Evolutionary conservation across 2,888 invertebrate genomes (phyloP).

Genomic region (Drosophila anomelani): DNA sequence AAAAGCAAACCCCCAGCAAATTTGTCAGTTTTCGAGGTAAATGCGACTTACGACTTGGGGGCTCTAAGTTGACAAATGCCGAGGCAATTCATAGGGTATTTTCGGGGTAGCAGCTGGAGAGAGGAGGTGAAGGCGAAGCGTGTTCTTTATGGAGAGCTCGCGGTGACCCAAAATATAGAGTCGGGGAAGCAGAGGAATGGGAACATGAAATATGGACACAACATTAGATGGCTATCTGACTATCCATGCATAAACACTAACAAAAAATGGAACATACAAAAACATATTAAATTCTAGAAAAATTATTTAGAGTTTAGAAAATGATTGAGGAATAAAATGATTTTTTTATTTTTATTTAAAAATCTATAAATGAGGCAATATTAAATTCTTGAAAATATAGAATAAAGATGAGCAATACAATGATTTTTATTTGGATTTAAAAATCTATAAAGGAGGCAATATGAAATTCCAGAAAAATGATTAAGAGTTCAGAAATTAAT

Average conservation of each 20-base stretch:
- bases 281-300: no score
- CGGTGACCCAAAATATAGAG: constrained; percentile 32
- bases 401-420: not conserved
- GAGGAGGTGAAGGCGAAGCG: not conserved
- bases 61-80: constrained; percentile 37
- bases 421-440: not conserved
- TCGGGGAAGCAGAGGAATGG: constrained; percentile 25
- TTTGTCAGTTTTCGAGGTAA: constrained; percentile 51
- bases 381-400: not conserved
- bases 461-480: no score
- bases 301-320: not conserved
- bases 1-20: constrained; percentile 64
- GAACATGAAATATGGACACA: constrained; percentile 45
- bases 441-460: no score
- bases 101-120: not conserved
- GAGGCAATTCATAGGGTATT: constrained; percentile 12
- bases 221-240: constrained; percentile 36
- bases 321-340: not conserved
- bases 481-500: not conserved
- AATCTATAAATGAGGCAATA: not conserved
- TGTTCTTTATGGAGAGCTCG: constrained; percentile 17
- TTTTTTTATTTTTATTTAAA: not conserved
- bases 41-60: constrained; percentile 33
- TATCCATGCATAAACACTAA: constrained; percentile 27
- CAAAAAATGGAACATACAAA: not conserved